Conservation (phyloP, 2,797 vertebrate species). For the Cuniculus paca region DNA sequence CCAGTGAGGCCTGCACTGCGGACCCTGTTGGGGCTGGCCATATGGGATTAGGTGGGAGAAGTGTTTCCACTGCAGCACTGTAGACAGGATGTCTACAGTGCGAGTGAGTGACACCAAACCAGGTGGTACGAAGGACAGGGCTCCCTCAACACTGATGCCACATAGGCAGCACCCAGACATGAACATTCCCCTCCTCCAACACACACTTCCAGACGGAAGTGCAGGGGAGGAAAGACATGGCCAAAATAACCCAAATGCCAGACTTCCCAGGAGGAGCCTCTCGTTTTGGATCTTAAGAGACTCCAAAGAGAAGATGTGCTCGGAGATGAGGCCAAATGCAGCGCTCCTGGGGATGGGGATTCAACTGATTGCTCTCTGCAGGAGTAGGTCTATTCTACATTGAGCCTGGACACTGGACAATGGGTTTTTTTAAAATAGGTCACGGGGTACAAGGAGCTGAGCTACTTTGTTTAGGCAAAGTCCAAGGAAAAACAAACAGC, state of each 20-base stretch:
- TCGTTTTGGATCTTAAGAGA: conserved; percentile 55
- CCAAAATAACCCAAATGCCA: background rate
- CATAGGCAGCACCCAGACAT: background rate
- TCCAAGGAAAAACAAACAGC: background rate
- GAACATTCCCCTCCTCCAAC: background rate
- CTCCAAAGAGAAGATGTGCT: background rate
- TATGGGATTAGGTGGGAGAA: background rate
- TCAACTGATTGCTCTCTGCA: conserved; percentile 11
- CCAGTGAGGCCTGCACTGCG: fast-evolving
- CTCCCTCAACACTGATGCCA: conserved; percentile 47
- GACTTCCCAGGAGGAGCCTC: conserved; percentile 57
- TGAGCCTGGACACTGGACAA: background rate
- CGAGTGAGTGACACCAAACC: conserved; percentile 68
- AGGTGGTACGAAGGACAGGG: conserved; percentile 77
- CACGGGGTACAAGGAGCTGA: background rate
- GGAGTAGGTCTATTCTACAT: background rate
- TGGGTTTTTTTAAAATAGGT: background rate
- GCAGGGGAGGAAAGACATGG: background rate
- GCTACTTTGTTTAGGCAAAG: conserved; percentile 36
- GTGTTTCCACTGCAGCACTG: conserved; percentile 59
- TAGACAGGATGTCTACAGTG: conserved; percentile 69
- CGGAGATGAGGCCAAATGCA: conserved; percentile 62
- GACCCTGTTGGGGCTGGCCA: background rate
- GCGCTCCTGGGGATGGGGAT: conserved; percentile 43
- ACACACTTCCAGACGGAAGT: background rate